A percentile compares a stretch with the other conserved stretches of the same genome.
These are phyloP conservation scores for Sinocyclocheilus rhinocerous DNA, from an alignment of 2,113 vertebrate species.

Conservation along the genomic window DNA sequence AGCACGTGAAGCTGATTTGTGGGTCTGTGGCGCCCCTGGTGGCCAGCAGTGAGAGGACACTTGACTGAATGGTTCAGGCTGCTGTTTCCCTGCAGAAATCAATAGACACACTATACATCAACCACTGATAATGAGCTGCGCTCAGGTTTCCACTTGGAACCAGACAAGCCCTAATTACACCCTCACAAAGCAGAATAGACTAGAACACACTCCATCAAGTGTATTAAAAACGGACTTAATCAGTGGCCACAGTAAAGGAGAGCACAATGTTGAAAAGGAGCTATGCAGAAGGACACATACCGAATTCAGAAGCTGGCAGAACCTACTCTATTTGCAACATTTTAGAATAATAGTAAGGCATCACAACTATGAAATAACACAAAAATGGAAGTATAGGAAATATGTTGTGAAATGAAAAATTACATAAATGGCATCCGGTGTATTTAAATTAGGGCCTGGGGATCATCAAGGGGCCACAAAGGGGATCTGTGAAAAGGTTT, in stretches of 20 bases:
- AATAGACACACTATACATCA: not conserved
- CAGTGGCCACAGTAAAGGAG: not conserved
- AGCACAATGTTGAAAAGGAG: not conserved
- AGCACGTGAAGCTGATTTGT: conserved; percentile 1
- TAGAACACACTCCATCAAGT: conserved; percentile 9
- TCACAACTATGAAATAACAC: not conserved
- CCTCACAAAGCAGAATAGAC: not conserved
- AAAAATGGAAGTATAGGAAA: not conserved
- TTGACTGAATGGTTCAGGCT: not conserved
- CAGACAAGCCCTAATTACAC: conserved; percentile 20
- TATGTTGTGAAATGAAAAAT: no score
- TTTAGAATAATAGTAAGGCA: not conserved
- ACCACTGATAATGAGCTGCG: conserved; percentile 3
- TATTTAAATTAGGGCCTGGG: no score
- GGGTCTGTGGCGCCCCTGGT: conserved; percentile 61
- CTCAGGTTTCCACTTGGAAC: conserved; percentile 4
- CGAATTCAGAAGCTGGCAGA: not conserved
- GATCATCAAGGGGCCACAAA: no score
- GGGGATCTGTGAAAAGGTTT: no score
- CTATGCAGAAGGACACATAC: not conserved
- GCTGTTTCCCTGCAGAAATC: not conserved
- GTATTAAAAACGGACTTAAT: not conserved
- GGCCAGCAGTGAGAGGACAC: conserved; percentile 47
- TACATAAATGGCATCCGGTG: no score
- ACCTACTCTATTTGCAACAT: not conserved